Evolutionary conservation across 2,888 invertebrate genomes (phyloP).

Genomic region (Slavum lentiscoides): DNA sequence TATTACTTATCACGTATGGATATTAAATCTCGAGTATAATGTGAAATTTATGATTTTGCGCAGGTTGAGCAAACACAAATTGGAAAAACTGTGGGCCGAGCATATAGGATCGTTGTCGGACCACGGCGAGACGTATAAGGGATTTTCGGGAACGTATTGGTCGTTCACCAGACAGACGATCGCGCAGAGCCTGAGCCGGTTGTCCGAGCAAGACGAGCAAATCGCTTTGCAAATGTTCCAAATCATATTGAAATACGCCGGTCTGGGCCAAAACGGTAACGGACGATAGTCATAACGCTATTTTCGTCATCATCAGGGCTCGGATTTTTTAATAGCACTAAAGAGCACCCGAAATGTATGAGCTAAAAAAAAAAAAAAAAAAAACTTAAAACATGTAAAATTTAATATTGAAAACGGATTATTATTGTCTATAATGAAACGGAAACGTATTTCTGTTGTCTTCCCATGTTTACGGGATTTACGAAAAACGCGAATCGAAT

Average conservation of each 20-base stretch:
- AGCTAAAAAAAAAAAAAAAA: no score
- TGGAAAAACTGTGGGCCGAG: constrained; percentile 75
- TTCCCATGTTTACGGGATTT: no score
- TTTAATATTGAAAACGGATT: no score
- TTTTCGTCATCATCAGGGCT: not conserved
- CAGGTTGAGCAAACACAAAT: constrained; percentile 75
- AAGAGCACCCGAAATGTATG: no score
- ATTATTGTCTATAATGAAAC: no score
- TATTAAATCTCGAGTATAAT: no score
- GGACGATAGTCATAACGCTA: constrained; percentile 14
- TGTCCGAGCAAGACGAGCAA: constrained; percentile 85
- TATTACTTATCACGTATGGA: no score
- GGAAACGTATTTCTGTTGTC: no score
- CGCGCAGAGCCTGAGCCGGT: constrained; percentile 79
- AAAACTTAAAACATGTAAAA: no score
- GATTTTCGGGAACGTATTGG: constrained; percentile 86
- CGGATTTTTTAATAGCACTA: not conserved
- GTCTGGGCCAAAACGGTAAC: constrained; percentile 72
- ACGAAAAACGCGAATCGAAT: no score
- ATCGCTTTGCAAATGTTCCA: constrained; percentile 86
- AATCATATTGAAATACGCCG: constrained; percentile 85
- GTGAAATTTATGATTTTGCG: no score
- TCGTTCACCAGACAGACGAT: constrained; percentile 81
- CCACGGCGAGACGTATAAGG: constrained; percentile 83
- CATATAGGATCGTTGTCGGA: constrained; percentile 64